phyloP scores from a whole-genome alignment of 2,113 vertebrate genomes.

The Crotalus helleri region DNA sequence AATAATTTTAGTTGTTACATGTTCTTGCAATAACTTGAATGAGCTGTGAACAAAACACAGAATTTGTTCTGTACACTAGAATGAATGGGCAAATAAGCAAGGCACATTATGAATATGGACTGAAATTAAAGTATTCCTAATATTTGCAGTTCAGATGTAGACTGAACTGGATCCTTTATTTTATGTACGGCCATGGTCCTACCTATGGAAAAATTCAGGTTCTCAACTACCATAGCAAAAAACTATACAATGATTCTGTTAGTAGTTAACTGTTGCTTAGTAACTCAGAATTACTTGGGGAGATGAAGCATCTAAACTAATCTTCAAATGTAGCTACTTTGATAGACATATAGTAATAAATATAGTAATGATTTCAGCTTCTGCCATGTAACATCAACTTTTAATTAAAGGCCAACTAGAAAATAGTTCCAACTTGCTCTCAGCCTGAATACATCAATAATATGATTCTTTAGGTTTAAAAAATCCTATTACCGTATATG shows the following conservation, averaged over 20 bases:
- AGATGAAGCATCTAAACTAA: background rate
- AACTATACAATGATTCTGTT: background rate
- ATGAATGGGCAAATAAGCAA: background rate
- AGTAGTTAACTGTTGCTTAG: background rate
- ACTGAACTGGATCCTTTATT: background rate
- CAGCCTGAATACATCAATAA: background rate
- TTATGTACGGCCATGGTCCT: background rate
- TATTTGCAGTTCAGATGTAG: background rate
- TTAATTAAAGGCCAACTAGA: background rate
- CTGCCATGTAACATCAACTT: background rate
- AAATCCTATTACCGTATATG: background rate
- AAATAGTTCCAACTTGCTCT: background rate
- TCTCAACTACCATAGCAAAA: background rate
- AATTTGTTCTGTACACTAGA: background rate
- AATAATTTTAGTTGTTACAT: background rate
- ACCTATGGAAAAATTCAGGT: background rate
- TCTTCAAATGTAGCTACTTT: background rate
- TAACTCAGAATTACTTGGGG: background rate
- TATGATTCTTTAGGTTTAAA: background rate
- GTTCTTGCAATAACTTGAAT: background rate
- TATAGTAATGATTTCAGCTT: background rate
- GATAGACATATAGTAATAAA: background rate
- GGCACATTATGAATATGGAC: background rate
- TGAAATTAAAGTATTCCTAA: background rate
- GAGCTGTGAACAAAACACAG: background rate